Conservation (phyloP, 2,113 vertebrate genomes). For the Anseranas semipalmata region DNA sequence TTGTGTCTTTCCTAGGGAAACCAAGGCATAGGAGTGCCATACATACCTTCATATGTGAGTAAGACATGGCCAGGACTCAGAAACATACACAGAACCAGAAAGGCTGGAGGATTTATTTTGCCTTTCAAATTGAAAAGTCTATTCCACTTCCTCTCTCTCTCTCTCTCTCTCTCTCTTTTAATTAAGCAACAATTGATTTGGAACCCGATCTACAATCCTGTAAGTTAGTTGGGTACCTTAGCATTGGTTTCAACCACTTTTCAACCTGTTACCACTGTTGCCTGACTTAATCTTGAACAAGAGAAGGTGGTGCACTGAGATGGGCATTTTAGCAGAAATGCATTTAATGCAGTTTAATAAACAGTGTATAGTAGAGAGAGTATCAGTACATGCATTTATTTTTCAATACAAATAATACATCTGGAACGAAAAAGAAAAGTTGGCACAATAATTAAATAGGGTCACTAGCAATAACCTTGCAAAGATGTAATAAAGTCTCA, state of each 20-base stretch:
- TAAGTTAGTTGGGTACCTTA: background rate
- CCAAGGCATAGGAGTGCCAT: background rate
- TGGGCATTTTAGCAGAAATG: background rate
- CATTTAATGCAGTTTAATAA: background rate
- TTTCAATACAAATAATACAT: background rate
- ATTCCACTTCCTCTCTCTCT: fast-evolving
- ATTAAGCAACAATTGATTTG: background rate
- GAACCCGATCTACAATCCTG: background rate
- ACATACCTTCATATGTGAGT: background rate
- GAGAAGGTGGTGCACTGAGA: background rate
- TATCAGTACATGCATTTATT: background rate
- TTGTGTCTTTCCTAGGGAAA: background rate
- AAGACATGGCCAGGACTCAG: background rate
- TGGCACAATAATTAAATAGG: background rate
- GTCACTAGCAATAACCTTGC: background rate
- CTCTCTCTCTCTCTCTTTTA: too few relatives aligned
- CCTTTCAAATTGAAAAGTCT: background rate
- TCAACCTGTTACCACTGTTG: background rate
- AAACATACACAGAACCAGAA: background rate
- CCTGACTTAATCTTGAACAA: background rate
- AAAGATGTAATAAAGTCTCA: background rate
- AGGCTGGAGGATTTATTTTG: background rate
- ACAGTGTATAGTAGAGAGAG: background rate
- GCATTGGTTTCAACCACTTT: background rate
- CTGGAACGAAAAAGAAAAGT: background rate